Percentiles rank a stretch among this genome's conserved stretches.
phyloP scores from a whole-genome alignment of 2,113 vertebrate species.

The Corythornis vintsioides region DNA sequence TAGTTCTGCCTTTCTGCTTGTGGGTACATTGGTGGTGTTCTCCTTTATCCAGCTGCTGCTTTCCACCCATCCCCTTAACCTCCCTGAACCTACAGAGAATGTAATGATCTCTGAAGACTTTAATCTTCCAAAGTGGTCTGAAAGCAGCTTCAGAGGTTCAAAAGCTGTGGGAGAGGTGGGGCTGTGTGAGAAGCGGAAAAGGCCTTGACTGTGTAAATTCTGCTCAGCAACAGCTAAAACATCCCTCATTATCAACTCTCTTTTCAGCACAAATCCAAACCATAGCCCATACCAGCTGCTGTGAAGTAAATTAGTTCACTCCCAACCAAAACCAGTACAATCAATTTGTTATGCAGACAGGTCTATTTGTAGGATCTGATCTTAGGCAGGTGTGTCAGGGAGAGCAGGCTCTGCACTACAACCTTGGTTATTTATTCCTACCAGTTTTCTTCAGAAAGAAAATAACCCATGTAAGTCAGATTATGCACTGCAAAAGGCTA shows the following conservation, averaged over 20 bases:
- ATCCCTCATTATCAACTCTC: not conserved
- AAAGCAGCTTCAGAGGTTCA: not conserved
- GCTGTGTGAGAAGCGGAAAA: not conserved
- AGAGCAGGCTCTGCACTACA: not conserved
- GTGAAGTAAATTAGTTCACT: not conserved
- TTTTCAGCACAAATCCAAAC: not conserved
- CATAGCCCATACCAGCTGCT: not conserved
- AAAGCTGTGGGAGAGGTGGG: not conserved
- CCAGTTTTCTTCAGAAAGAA: not conserved
- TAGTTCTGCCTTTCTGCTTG: not conserved
- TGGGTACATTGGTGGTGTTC: not conserved
- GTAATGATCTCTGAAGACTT: not conserved
- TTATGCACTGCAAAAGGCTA: not conserved
- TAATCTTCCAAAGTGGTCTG: not conserved
- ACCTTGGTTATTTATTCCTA: not conserved
- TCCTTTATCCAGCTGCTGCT: not conserved
- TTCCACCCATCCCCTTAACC: not conserved
- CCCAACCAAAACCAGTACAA: not conserved
- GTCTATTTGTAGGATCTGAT: not conserved
- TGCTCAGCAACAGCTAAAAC: not conserved
- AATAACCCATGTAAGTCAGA: not conserved
- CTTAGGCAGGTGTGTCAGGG: not conserved
- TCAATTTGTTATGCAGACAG: not conserved
- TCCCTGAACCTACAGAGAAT: not conserved
- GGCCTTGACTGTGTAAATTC: not conserved